Base-by-base conservation (phyloP, 2,888 invertebrate species). In the Acanthosepion lycidas region DNA sequence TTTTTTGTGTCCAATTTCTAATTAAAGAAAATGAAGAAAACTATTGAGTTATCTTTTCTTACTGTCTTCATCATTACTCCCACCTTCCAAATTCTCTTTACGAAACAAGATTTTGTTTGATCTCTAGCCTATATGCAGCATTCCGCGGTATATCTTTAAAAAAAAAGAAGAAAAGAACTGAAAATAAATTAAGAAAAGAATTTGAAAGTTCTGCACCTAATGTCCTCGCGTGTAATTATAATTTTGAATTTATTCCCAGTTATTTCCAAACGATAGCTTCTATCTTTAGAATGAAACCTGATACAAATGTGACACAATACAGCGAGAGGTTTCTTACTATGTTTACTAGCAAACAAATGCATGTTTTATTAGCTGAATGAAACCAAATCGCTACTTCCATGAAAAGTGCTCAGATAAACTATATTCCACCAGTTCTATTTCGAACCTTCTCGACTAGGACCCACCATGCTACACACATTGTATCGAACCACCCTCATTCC, bases 71-170 rank as follows among this genome's bases (percentile, higher is more conserved):
- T 9, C 78, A 28, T 12, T 9, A 28, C n/a, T n/a, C 1, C 78
- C 78, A 15, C 28, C 78, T 78, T 33, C 78, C 12, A 78, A n/a
- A 78, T 33, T n/a, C 33, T 78, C 78, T 78, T 78, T 78, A 33
- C 78, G 33, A 78, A n/a, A 78, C 33, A 18, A 78, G 78, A n/a
- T 78, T 78, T 33, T 78, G n/a, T 78, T 78, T 78, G 78, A 78
- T 78, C 78, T 78, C n/a, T 9, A 12, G n/a, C n/a, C 33, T 78
- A 78, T 15, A 78, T 78, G n/a, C 78, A 33, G n/a, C 78, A 78
- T 78, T 78, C n/a, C 78, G n/a, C 78, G n/a, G n/a, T 78, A 78
- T n/a, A 78, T 78, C 78, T 78, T 9, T 78, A n/a, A 78, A 78
- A 78, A 78, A n/a, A 78, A 78, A n/a, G 0, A 9, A 78, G 6